Base-by-base conservation (phyloP, 2,888 invertebrate genomes). In the Seira musarum region DNA sequence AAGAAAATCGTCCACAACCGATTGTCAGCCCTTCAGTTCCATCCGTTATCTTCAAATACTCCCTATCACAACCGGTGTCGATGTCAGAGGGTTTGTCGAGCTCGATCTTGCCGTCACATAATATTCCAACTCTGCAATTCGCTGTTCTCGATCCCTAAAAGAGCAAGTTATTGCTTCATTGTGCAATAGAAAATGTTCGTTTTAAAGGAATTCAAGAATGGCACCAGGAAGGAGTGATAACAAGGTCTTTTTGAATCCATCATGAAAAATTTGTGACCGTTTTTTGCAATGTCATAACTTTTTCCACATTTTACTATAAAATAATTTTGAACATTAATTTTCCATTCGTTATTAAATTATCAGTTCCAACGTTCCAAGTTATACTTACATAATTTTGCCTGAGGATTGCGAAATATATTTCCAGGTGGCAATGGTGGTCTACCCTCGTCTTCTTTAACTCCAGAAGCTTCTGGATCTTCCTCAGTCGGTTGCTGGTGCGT, bases 251-350 rank as follows among this genome's bases (percentile, higher is more conserved):
- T 60, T 6, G 75, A 65, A n/a, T 35, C 8, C 15, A 75, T 19
- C 6, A 13, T 40, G 17, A 75, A 75, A 19, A 2, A 17, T 2
- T 35, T 49, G 21, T 68, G 17, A 19, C 75, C 75, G 8, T 61
- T 46, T 3, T 22, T 67, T n/a, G 60, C 0, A 13, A 75, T 40
- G 1, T 65, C n/a, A 46, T 61, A 75, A 1, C 67, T 24, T 0
- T 46, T 49, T 1, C 61, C 75, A 68, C 75, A 75, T 1, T 19
- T 68, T 13, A 75, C 75, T 74, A 60, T n/a, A 21, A 30, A n/a
- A 65, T 6, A 65, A n/a, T 40, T 40, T 13, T 13, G 13, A 40
- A 40, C 6, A 13, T 13, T n/a, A n/a, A 40, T 40, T 40, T 40
- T 8, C 13, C 6, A 8, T 13, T 40, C 13, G 40, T 40, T 13